Base-by-base conservation (phyloP, 2,888 invertebrate species). In the Liodrosophila aerea region DNA sequence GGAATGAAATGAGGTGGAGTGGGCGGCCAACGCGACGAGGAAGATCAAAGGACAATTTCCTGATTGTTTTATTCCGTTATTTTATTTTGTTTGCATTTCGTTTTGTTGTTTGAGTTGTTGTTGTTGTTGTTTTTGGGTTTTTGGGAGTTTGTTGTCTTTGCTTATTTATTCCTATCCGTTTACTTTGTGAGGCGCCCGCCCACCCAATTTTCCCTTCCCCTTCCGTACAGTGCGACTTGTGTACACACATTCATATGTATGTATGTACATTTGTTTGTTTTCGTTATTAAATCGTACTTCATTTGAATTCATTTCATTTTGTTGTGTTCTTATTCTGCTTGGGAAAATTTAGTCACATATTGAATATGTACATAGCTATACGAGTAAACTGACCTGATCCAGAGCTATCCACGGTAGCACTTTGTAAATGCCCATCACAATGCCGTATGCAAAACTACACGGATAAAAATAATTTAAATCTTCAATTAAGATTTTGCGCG, bases 31-130 rank as follows among this genome's bases (percentile, higher is more conserved):
- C 16, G 18, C 37, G 46, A 43, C 45, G 50, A 67, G 84, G 64
- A 81, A 85, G 85, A 82, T 85, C 83, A 82, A 82, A 82, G 80
- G 80, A 85, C 76, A 75, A 80, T 83, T 85, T 80, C 66, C 75
- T 78, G 83, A 82, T 85, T 84, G 76, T 85, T 85, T 85, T 80
- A 76, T 76, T 73, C 46, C 60, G 76, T 81, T 81, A 84, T 81
- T 81, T 73, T 78, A 81, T 80, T 71, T 76, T 83, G 80, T 85
- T 80, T 83, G 37, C 40, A 58, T 54, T 64, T 46, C 57, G 39
- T 16, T 53, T 34, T 46, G 13, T 5, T 12, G 34, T 31, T 12
- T 16, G 12, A 39, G 18, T 59, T 61, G 33, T 40, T 63, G 60
- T 58, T 64, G 47, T 31, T 64, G 54, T 36, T 53, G 50, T 29